Percentiles rank a stretch among this genome's conserved stretches.
Conservation (phyloP, 2,797 vertebrate genomes). For the Pelodytes ibericus region DNA sequence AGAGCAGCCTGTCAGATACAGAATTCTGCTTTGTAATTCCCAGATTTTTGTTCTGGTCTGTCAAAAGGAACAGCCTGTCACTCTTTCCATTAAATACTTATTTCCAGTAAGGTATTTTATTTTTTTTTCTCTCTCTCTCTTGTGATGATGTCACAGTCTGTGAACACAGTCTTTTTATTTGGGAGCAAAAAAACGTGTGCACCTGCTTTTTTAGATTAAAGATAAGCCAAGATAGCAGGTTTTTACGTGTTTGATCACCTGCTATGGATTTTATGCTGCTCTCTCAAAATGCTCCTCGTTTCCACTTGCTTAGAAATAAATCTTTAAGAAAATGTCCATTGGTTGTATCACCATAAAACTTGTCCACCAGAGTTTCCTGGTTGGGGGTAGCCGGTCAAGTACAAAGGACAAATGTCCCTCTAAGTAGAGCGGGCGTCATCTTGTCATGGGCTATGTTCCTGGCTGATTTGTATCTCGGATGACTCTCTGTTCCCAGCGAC, state of each 20-base stretch:
- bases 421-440: conserved; percentile 85
- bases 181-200: not conserved
- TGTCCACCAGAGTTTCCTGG: conserved; percentile 80
- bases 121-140: conserved; percentile 2
- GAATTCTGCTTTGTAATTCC: conserved; percentile 55
- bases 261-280: conserved; percentile 70
- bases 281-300: too few species aligned
- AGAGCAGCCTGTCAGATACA: conserved; percentile 53
- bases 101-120: conserved; percentile 25
- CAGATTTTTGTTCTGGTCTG: conserved; percentile 26
- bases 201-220: conserved; percentile 35
- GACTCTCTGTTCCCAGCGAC: conserved; percentile 77
- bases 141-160: not conserved
- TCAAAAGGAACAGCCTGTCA: conserved; percentile 32
- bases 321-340: conserved; percentile 70
- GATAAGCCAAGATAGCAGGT: conserved; percentile 63
- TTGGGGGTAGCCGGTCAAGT: conserved; percentile 79
- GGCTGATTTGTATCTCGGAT: conserved; percentile 76
- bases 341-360: conserved; percentile 79
- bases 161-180: not conserved
- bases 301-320: conserved; percentile 68
- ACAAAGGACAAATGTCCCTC: conserved; percentile 85
- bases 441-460: conserved; percentile 83
- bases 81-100: conserved; percentile 15
- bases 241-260: conserved; percentile 78